Evolutionary conservation across 2,888 invertebrate species (phyloP).

Genomic region (Shargacucullia verbasci): DNA sequence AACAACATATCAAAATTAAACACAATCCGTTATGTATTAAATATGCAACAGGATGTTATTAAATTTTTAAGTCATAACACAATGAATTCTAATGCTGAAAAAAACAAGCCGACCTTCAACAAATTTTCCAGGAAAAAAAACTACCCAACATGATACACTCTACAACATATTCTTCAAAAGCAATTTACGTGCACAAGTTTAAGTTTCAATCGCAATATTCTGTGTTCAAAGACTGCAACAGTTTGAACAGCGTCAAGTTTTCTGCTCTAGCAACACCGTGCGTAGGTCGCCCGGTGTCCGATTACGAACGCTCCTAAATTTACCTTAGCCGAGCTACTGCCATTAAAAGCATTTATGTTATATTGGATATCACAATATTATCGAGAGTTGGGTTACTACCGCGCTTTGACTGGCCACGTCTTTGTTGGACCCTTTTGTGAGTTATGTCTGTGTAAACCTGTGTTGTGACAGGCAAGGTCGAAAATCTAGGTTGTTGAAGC

Average conservation of each 20-base stretch:
- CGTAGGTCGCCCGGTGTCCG: constrained; percentile 78
- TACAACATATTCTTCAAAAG: constrained; percentile 27
- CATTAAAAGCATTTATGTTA: constrained; percentile 88
- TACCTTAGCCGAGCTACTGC: constrained; percentile 84
- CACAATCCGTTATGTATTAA: no score
- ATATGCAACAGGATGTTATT: no score
- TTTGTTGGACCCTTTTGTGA: constrained; percentile 49
- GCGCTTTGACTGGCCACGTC: constrained; percentile 54
- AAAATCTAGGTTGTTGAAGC: constrained; percentile 33
- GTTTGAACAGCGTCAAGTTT: constrained; percentile 59
- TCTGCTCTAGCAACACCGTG: constrained; percentile 70
- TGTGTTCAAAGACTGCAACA: constrained; percentile 46
- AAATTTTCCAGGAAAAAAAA: constrained; percentile 41
- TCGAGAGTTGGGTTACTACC: constrained; percentile 69
- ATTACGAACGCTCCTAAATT: constrained; percentile 87
- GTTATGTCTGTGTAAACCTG: constrained; percentile 26
- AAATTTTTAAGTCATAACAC: no score
- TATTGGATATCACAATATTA: constrained; percentile 84
- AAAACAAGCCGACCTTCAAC: background rate
- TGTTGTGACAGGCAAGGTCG: constrained; percentile 39
- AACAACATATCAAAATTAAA: no score
- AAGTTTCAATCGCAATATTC: constrained; percentile 33
- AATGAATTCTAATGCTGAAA: no score
- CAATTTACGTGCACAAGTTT: constrained; percentile 34
- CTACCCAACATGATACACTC: constrained; percentile 5